These are phyloP conservation scores for Pseudolaguvia tuberculata DNA, from an alignment of 2,113 vertebrate genomes.

Conservation along the genomic window DNA sequence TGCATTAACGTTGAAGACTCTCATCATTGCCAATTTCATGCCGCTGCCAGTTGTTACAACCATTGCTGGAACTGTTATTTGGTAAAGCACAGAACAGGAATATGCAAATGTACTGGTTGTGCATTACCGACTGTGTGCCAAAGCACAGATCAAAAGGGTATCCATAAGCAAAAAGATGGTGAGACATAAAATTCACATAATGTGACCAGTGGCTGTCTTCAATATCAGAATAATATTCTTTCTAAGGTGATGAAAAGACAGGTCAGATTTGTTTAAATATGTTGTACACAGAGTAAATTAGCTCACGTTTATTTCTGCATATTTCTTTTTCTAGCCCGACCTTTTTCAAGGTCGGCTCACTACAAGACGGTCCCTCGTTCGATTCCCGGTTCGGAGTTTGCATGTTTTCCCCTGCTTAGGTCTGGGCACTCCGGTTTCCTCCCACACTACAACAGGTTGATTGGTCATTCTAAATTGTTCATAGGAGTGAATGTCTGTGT, in stretches of 20 bases:
- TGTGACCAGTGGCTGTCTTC: constrained; percentile 2
- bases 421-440: no score
- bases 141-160: background rate
- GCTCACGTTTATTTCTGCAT: background rate
- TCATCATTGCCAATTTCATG: background rate
- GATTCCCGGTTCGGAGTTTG: no score
- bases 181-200: constrained; percentile 1
- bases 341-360: no score
- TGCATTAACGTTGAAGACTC: constrained; percentile 15
- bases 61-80: constrained; percentile 19
- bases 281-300: no score
- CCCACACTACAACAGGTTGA: no score
- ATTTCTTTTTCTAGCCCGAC: background rate
- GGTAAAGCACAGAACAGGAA: constrained; percentile 22
- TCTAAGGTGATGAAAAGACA: constrained; percentile 1
- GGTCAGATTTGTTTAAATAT: no score
- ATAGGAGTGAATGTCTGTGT: no score
- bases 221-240: constrained; percentile 4
- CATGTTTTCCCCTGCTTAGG: no score
- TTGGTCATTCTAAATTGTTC: no score
- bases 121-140: constrained; percentile 50
- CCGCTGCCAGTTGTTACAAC: background rate
- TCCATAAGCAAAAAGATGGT: background rate
- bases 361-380: no score
- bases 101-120: constrained; percentile 41